These are phyloP conservation scores for Oryzias sinensis DNA, from an alignment of 2,797 vertebrate species.

Conservation along the genomic window DNA sequence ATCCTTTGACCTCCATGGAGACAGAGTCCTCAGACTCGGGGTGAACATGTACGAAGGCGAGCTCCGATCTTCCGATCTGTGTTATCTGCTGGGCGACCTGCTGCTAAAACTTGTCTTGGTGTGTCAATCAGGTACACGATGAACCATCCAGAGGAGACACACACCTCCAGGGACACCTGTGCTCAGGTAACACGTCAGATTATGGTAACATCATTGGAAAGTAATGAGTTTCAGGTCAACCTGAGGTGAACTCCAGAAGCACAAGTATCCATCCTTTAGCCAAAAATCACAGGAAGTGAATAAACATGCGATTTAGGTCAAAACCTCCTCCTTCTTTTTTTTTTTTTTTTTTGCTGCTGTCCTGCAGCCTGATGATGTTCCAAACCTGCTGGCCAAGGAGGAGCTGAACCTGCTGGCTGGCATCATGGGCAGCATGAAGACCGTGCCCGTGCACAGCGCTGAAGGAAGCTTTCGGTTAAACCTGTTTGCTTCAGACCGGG, in stretches of 20 bases:
- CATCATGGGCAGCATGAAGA: conserved; percentile 86
- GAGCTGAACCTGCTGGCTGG: conserved; percentile 91
- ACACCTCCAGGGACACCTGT: conserved; percentile 62
- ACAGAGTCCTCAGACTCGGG: conserved; percentile 86
- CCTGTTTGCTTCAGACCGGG: conserved; percentile 82
- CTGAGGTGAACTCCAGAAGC: too few species aligned
- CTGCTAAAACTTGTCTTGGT: conserved; percentile 8
- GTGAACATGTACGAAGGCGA: conserved; percentile 84
- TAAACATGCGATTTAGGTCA: background rate
- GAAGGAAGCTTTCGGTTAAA: conserved; percentile 82
- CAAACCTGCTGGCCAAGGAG: conserved; percentile 90
- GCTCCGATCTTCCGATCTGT: too few species aligned
- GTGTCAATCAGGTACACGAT: conserved; percentile 78
- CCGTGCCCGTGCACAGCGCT: conserved; percentile 55
- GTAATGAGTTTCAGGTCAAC: background rate
- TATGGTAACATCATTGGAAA: background rate
- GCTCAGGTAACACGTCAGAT: conserved; percentile 72
- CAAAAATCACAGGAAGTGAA: too few species aligned
- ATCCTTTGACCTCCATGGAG: conserved; percentile 86
- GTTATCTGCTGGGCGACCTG: background rate
- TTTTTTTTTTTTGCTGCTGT: background rate
- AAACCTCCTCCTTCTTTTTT: background rate
- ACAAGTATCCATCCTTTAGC: too few species aligned
- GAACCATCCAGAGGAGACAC: conserved; percentile 79
- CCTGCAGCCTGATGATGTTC: conserved; percentile 72